phyloP scores from a whole-genome alignment of 2,797 vertebrate species.

The Trematomus bernacchii region DNA sequence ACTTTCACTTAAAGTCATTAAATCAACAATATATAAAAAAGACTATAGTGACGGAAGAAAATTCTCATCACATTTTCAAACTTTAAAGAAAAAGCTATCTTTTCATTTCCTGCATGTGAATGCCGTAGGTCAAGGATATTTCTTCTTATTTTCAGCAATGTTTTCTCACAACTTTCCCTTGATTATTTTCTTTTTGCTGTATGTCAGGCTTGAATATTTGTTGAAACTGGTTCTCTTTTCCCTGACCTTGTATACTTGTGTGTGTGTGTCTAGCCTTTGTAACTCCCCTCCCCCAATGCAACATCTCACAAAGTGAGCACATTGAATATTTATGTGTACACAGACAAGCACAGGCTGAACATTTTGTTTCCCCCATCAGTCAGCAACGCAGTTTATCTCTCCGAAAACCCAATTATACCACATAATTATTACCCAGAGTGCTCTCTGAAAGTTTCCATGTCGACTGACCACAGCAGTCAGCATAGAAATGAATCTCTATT shows the following conservation, averaged over 20 bases:
- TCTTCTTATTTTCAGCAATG: slow-evolving; percentile 5
- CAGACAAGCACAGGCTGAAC: slow-evolving; percentile 43
- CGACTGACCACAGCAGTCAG: slow-evolving; percentile 57
- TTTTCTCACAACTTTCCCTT: slow-evolving; percentile 30
- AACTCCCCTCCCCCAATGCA: neutral
- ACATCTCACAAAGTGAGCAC: slow-evolving; percentile 45
- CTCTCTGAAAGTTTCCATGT: slow-evolving; percentile 54
- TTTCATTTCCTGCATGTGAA: slow-evolving; percentile 4
- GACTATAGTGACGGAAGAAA: neutral
- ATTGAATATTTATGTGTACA: slow-evolving; percentile 57
- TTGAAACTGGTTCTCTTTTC: slow-evolving; percentile 29
- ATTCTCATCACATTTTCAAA: neutral
- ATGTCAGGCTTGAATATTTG: slow-evolving; percentile 18
- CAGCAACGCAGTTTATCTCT: slow-evolving; percentile 69
- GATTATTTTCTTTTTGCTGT: slow-evolving; percentile 30
- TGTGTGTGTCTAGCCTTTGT: slow-evolving; percentile 45
- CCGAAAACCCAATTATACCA: slow-evolving; percentile 60
- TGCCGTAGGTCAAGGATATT: slow-evolving; percentile 15
- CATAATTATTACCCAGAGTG: slow-evolving; percentile 65
- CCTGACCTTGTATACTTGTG: slow-evolving; percentile 53
- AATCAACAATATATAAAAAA: neutral
- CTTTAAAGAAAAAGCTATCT: neutral
- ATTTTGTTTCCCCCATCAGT: slow-evolving; percentile 65
- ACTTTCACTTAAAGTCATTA: neutral
- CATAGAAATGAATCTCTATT: slow-evolving; percentile 37